Evolutionary conservation across 1,140 invertebrate genomes (phyloP), one percentile per base, ranked within the genome.

Genomic region (Armadillidium nasatum): DNA sequence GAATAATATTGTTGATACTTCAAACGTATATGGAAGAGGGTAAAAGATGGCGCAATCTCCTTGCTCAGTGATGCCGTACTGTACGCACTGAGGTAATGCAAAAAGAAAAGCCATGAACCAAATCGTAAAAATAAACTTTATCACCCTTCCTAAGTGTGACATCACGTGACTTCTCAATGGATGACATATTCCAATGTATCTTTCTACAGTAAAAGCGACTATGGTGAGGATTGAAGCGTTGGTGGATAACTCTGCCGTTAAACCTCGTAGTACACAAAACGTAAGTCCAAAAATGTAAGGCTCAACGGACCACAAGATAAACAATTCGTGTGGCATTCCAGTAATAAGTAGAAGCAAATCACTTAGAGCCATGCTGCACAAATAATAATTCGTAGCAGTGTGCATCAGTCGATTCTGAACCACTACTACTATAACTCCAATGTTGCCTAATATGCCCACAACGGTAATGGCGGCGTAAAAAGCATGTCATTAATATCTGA

Each of bases 101-200:
- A 91, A 88, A 50, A 90, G 86, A 15, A 86, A 82, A 43, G 88
- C 85, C 0, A 88, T 79, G 0, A 89, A 79, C 90, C 90, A 91
- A 74, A 90, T 88, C 19, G 84, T 82, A 4, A 88, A 73, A 46
- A 91, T 89, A 73, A 87, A 86, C 76, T 87, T 87, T 19, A 90
- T 83, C 15, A 88, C 89, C 50, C 90, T 84, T 79, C 76, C 75
- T 23, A 81, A 72, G 22, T 79, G 72, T 2, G 80, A 82, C 79
- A 82, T 91, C 0, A 91, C 94, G 83, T 96, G 94, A 0, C 92
- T 91, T 81, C 92, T 86, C 79, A 97, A 91, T 0, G 95, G 95
- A 84, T 96, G 91, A 84, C 95, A 97, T 80, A 98, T 97, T 15
- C 94, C 95, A 21, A 97, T 89, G 84, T 97, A 99, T 70, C 96